A percentile compares a stretch with the other conserved stretches of the same genome.
Conservation (phyloP, 2,888 invertebrate species). For the Aromia moschata region DNA sequence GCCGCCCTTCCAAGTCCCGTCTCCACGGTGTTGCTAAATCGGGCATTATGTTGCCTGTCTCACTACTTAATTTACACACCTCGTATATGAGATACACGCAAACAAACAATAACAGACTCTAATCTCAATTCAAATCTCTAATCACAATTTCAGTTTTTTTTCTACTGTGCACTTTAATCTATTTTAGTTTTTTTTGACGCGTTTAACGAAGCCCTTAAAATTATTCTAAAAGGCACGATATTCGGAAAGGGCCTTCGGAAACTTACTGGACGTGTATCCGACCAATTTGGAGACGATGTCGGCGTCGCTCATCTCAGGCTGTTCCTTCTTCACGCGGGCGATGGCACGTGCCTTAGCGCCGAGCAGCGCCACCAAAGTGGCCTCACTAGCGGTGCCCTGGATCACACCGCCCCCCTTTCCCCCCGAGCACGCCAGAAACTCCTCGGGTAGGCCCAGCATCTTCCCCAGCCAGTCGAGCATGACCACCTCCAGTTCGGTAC, state of each 20-base stretch:
- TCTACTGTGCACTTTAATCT: no score
- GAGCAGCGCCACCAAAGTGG: constrained; percentile 90
- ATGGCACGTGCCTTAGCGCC: constrained; percentile 85
- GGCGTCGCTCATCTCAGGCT: constrained; percentile 79
- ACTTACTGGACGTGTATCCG: constrained; percentile 85
- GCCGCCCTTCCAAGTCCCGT: no score
- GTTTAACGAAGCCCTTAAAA: no score
- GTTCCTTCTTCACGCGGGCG: constrained; percentile 72
- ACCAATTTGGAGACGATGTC: constrained; percentile 83
- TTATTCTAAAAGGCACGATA: no score
- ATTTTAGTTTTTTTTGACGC: no score
- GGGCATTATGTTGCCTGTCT: no score
- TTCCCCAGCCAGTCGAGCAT: constrained; percentile 97
- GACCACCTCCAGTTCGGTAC: constrained; percentile 93
- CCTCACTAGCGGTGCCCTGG: constrained; percentile 94
- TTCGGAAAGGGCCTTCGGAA: constrained; percentile 3
- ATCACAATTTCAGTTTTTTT: no score
- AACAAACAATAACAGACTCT: no score
- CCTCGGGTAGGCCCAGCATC: constrained; percentile 86
- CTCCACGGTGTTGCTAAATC: no score
- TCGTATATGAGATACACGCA: no score
- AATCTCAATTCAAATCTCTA: no score
- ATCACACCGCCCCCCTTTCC: constrained; percentile 91
- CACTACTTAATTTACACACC: no score
- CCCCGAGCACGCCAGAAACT: constrained; percentile 81